Evolutionary conservation across 1,140 invertebrate genomes (phyloP).

Genomic region (Meloidogyne chitwoodi): DNA sequence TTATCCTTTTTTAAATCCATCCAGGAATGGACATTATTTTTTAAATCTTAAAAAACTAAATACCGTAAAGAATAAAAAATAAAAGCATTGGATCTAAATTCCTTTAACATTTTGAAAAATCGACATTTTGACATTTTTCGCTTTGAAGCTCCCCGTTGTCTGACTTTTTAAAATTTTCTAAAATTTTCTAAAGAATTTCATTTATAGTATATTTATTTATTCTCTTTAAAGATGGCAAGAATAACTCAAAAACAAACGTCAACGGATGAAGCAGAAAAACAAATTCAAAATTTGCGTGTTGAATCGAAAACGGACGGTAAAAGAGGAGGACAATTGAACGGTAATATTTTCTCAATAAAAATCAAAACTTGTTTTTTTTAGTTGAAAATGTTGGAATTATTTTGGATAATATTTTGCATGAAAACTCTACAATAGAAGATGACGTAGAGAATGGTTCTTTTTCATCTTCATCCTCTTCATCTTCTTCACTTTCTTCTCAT

Average conservation of each 20-base stretch:
- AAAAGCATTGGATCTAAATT: no score
- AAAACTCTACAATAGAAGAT: not conserved
- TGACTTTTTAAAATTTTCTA: not conserved
- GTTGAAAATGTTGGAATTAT: not conserved
- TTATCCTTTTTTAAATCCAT: not conserved
- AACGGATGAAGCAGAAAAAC: not conserved
- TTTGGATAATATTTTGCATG: not conserved
- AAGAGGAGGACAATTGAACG: not conserved
- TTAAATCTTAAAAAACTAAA: not conserved
- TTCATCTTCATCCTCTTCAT: not conserved
- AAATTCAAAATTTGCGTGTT: conserved; percentile 7
- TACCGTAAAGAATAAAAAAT: no score
- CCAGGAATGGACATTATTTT: not conserved
- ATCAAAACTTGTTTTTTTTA: not conserved
- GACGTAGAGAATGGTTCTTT: not conserved
- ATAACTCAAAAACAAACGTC: not conserved
- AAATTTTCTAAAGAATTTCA: no score
- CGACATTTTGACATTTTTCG: not conserved
- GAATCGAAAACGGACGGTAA: not conserved
- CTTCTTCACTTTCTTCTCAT: conserved; percentile 7
- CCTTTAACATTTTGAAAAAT: not conserved
- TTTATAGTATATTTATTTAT: no score
- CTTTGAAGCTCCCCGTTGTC: not conserved
- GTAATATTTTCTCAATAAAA: not conserved
- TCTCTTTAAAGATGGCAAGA: not conserved